Conservation (phyloP, 2,113 vertebrate species). For the Butorides virescens region DNA sequence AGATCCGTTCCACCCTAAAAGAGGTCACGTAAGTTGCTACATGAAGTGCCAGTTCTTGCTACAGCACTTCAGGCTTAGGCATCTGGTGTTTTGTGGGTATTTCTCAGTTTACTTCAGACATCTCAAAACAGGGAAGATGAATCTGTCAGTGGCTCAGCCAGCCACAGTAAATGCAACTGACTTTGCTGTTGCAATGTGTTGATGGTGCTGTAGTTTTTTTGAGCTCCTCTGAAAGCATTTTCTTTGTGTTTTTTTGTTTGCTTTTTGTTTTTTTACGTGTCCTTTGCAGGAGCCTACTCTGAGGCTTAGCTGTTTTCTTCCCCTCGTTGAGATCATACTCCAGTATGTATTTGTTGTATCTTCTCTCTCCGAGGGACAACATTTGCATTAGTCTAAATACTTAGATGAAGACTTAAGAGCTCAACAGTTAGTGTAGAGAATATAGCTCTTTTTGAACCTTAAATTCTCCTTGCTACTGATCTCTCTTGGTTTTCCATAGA, state of each 20-base stretch:
- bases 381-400: neutral
- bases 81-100: neutral
- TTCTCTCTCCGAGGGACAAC: neutral
- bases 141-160: neutral
- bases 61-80: neutral
- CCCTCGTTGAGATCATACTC: neutral
- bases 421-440: neutral
- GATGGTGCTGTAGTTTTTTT: neutral
- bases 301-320: neutral
- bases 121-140: neutral
- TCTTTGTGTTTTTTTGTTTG: neutral
- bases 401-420: neutral
- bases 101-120: neutral
- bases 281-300: neutral
- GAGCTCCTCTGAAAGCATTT: neutral
- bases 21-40: neutral
- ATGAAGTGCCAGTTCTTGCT: neutral
- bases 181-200: neutral
- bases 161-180: neutral
- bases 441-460: neutral
- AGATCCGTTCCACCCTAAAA: neutral
- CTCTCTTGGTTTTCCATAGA: neutral
- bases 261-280: neutral
- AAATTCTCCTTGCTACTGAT: neutral
- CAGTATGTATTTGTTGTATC: neutral